Conservation (phyloP, 2,797 vertebrate genomes). For the Loriculus beryllinus region DNA sequence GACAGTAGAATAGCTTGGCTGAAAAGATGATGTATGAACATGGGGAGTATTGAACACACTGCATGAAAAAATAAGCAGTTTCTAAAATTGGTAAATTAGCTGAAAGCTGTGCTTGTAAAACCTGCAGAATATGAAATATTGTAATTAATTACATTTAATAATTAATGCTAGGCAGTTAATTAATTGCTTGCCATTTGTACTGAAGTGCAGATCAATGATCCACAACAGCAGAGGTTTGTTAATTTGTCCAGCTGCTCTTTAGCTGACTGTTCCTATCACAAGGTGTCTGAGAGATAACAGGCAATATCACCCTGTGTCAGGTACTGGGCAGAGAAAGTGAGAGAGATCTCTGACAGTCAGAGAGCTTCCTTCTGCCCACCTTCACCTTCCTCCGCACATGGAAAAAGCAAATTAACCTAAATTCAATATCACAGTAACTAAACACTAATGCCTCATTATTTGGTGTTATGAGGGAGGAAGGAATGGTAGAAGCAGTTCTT, state of each 20-base stretch:
- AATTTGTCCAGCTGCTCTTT: background rate
- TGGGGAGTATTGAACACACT: background rate
- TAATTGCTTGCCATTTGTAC: background rate
- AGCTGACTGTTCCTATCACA: background rate
- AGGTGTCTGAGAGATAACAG: background rate
- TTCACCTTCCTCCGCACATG: background rate
- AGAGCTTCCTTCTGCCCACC: background rate
- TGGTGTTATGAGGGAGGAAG: background rate
- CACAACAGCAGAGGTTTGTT: background rate
- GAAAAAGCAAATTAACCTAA: background rate
- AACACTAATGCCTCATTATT: background rate
- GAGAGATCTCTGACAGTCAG: background rate
- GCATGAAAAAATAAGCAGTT: background rate
- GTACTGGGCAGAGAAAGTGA: background rate
- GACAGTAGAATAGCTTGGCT: background rate
- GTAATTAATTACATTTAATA: background rate
- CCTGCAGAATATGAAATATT: background rate
- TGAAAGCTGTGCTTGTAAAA: background rate
- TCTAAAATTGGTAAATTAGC: background rate
- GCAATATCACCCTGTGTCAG: fast-evolving
- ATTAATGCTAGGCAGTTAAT: background rate
- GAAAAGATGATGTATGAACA: background rate
- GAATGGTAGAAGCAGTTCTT: background rate
- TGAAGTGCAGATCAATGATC: background rate
- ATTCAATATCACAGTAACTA: background rate